phyloP scores from a whole-genome alignment of 2,888 invertebrate genomes.

The Andrena haemorrhoa region DNA sequence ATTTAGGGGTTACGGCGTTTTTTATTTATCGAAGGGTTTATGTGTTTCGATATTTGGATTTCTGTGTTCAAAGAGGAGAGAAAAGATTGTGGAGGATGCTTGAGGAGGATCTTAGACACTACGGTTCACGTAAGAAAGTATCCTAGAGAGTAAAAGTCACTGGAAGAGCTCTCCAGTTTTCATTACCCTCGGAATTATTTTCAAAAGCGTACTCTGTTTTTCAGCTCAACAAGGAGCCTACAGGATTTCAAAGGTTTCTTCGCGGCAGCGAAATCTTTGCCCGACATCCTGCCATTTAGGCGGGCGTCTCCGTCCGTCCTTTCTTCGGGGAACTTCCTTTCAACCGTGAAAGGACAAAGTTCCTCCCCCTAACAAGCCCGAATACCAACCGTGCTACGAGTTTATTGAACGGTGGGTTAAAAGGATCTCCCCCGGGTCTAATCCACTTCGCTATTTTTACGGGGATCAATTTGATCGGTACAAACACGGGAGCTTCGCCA shows the following conservation, averaged over 20 bases:
- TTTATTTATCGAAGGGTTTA: too few species aligned
- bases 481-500: neutral
- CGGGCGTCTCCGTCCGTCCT: constrained; percentile 39
- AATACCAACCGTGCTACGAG: constrained; percentile 22
- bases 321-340: constrained; percentile 49
- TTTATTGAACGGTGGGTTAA: constrained; percentile 23
- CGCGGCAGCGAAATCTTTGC: constrained; percentile 24
- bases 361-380: constrained; percentile 39
- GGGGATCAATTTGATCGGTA: neutral
- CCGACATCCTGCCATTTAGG: constrained; percentile 46
- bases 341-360: constrained; percentile 56
- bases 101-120: neutral
- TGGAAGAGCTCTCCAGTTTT: constrained; percentile 13
- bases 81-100: neutral
- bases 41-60: too few species aligned
- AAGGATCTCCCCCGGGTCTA: neutral
- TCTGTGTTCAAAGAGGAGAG: neutral
- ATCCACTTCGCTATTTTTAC: neutral
- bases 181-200: constrained; percentile 6
- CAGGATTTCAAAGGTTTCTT: constrained; percentile 42
- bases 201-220: neutral
- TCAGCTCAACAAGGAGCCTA: neutral
- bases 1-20: too few species aligned
- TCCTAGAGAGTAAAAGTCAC: constrained; percentile 22
- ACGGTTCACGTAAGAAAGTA: neutral